phyloP scores from a whole-genome alignment of 2,888 invertebrate species.

The Mimas tiliae region DNA sequence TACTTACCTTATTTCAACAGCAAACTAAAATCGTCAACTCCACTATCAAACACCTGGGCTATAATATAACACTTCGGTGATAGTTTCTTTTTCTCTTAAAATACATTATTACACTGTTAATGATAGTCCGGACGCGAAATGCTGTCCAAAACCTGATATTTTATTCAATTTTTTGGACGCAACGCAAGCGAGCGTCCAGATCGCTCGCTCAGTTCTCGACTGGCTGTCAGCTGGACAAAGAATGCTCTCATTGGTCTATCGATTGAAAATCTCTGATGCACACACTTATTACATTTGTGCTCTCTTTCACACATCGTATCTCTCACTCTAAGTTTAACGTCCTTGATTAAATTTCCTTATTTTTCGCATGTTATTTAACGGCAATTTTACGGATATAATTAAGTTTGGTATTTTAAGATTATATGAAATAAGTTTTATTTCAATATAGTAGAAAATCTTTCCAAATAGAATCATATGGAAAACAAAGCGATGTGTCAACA shows the following conservation, averaged over 20 bases:
- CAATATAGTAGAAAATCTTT: conserved; percentile 33
- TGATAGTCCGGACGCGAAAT: conserved; percentile 72
- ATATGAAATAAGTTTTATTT: neutral
- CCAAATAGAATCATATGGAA: conserved; percentile 70
- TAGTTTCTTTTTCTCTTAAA: conserved; percentile 83
- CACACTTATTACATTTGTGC: conserved; percentile 53
- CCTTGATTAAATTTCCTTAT: conserved; percentile 61
- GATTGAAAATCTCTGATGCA: conserved; percentile 68
- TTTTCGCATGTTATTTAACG: conserved; percentile 39
- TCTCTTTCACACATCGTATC: conserved; percentile 52
- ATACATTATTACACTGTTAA: conserved; percentile 83
- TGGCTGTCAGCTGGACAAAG: conserved; percentile 78
- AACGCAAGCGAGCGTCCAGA: conserved; percentile 62
- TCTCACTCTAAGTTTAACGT: conserved; percentile 65
- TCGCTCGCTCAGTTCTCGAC: conserved; percentile 68
- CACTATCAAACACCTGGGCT: conserved; percentile 76
- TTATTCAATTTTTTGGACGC: conserved; percentile 52
- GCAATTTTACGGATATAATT: conserved; percentile 25
- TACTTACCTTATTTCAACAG: conserved; percentile 69
- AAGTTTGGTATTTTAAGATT: neutral
- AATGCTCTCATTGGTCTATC: conserved; percentile 78
- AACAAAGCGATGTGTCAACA: conserved; percentile 77
- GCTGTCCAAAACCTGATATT: conserved; percentile 72
- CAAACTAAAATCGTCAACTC: conserved; percentile 71
- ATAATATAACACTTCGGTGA: conserved; percentile 82